Percentiles rank a stretch among this genome's conserved stretches.
These are phyloP conservation scores for Percina caprodes DNA, from an alignment of 2,113 vertebrate genomes.

Conservation along the genomic window DNA sequence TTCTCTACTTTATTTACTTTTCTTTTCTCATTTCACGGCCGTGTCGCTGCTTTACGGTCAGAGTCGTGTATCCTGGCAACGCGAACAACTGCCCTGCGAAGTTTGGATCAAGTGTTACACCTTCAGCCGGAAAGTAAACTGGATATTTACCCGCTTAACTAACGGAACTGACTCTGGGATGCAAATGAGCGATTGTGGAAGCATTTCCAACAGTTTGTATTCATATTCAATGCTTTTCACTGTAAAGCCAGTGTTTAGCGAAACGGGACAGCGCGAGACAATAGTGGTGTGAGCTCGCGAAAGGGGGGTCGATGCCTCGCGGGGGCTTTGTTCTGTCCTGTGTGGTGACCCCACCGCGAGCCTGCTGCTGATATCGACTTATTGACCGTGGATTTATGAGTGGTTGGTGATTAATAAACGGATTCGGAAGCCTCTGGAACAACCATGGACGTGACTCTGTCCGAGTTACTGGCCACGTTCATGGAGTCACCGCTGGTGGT, in stretches of 20 bases:
- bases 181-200: accelerated
- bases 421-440: background rate
- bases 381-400: conserved; percentile 45
- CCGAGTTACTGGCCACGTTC: conserved; percentile 74
- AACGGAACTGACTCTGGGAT: background rate
- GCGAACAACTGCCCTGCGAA: conserved; percentile 71
- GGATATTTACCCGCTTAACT: background rate
- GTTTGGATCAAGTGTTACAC: conserved; percentile 70
- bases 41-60: conserved; percentile 53
- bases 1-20: background rate
- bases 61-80: conserved; percentile 75
- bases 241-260: conserved; percentile 11
- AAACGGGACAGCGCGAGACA: conserved; percentile 63
- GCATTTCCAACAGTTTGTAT: background rate
- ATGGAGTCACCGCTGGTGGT: conserved; percentile 78
- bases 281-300: conserved; percentile 64
- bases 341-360: conserved; percentile 39
- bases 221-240: background rate
- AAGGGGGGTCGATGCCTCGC: conserved; percentile 57
- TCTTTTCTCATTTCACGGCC: conserved; percentile 17
- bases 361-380: conserved; percentile 37
- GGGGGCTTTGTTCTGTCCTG: conserved; percentile 74
- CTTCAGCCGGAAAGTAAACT: conserved; percentile 9
- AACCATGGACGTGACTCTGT: conserved; percentile 78
- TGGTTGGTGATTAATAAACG: background rate